Evolutionary conservation across 2,113 vertebrate species (phyloP).

Genomic region (Notothenia coriiceps): DNA sequence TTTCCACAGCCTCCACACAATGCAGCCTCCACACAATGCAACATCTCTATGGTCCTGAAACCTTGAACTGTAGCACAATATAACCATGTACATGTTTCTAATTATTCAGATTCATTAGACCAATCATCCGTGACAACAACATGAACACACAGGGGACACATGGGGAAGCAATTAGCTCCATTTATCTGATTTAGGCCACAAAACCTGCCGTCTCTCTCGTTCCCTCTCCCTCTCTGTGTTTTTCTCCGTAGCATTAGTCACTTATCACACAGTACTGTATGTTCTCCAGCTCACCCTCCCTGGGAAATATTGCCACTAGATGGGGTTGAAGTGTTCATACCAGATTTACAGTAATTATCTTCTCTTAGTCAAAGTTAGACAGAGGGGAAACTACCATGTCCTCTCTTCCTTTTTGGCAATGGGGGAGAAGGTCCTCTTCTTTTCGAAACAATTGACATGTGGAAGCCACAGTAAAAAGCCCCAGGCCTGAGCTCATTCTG

Average conservation of each 20-base stretch:
- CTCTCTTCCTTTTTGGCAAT: background rate
- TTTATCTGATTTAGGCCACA: constrained; percentile 78
- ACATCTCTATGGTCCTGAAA: constrained; percentile 57
- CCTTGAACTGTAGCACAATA: constrained; percentile 75
- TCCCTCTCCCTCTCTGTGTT: constrained; percentile 16
- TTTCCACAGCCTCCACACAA: constrained; percentile 7
- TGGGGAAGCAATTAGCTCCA: constrained; percentile 68
- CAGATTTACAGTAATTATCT: background rate
- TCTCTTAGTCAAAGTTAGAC: background rate
- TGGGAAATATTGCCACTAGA: constrained; percentile 73
- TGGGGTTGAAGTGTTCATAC: constrained; percentile 63
- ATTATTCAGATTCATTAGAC: constrained; percentile 81
- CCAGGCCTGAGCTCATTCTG: background rate
- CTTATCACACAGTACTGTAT: background rate
- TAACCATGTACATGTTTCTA: constrained; percentile 77
- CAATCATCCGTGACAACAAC: constrained; percentile 82
- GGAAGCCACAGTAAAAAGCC: constrained; percentile 10
- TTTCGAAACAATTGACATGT: constrained; percentile 11
- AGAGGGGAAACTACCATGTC: background rate
- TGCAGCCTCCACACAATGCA: constrained; percentile 18
- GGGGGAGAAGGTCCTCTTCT: background rate
- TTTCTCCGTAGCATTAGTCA: background rate
- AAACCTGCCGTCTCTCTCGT: constrained; percentile 36
- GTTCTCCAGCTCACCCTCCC: background rate
- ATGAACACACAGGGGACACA: constrained; percentile 74